Base-by-base conservation (phyloP, 2,113 vertebrate species). In the Paradoxurus hermaphroditus region DNA sequence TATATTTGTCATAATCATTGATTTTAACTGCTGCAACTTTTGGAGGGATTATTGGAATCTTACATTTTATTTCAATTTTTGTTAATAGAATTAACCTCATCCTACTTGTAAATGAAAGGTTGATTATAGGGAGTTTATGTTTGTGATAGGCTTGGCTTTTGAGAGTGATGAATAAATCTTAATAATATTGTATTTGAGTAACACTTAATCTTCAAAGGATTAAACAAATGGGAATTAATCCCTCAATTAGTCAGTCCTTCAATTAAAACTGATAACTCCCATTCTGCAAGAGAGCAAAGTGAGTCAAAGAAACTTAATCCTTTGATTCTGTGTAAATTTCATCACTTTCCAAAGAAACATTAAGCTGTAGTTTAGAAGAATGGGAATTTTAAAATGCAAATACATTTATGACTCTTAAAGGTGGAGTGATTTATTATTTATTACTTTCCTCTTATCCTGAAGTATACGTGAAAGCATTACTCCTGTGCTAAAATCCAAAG, bases 71-170 rank as follows among this genome's bases (percentile, higher is more conserved):
- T 91, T 82, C 53, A 89, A 67, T 44, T 62, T 75, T 90, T 97
- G 51, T 94, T 92, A 96, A 79, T 36, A 84, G n/a, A 92, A 41
- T 96, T 92, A 90, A 41, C 81, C 23, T 93, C 53, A 78, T 82
- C 23, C 16, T 15, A 91, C 41, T 79, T 94, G 23, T 78, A 82
- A 94, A 36, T 93, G 15, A 92, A 95, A 72, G 51, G 62, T 46
- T 72, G 46, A 72, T 79, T 73, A 41, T 44, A 31, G 11, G 34
- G 27, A 87, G 44, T 79, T 92, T 79, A 36, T 68, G 73, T 36
- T 90, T 91, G 51, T 90, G 18, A 70, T 29, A 62, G 62, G 6
- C 5, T 93, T 92, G 53, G 7, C 18, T 90, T n/a, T 93, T 79
- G 44, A 27, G 34, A 82, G 36, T 86, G 70, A 92, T 82, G 39